Conservation (phyloP, 2,888 invertebrate species). For the Antitype chi region DNA sequence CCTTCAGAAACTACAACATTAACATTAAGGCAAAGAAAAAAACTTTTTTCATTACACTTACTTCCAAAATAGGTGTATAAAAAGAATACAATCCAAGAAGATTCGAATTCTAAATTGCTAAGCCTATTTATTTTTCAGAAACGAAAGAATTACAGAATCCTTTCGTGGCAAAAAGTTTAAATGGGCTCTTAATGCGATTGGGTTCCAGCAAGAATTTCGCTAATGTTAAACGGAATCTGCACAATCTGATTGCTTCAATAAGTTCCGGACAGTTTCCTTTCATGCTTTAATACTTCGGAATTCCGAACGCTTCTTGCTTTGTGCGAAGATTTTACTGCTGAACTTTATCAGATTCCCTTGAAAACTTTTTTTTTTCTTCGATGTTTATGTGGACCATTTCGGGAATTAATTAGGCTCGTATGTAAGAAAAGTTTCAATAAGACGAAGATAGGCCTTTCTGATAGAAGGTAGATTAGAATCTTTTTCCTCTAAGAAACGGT, state of each 20-base stretch:
- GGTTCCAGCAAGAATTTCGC: conserved; percentile 86
- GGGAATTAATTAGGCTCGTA: conserved; percentile 61
- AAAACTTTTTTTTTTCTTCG: conserved; percentile 61
- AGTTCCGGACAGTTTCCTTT: conserved; percentile 87
- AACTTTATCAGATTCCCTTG: conserved; percentile 70
- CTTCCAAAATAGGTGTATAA: conserved; percentile 58
- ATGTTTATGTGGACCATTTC: conserved; percentile 64
- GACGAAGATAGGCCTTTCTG: conserved; percentile 15
- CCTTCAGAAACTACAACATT: conserved; percentile 54
- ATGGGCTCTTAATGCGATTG: conserved; percentile 88
- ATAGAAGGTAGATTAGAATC: conserved; percentile 23
- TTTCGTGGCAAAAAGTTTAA: conserved; percentile 86
- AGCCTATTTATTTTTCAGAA: conserved; percentile 81
- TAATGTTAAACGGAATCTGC: conserved; percentile 88
- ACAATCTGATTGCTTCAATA: conserved; percentile 89
- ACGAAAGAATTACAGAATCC: conserved; percentile 82
- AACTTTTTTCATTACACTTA: conserved; percentile 69
- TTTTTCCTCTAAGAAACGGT: not conserved
- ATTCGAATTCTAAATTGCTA: conserved; percentile 73
- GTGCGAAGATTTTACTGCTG: conserved; percentile 72
- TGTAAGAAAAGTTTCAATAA: conserved; percentile 59
- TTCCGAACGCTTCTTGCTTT: conserved; percentile 76
- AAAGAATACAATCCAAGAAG: conserved; percentile 67
- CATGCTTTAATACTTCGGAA: conserved; percentile 86
- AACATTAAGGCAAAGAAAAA: conserved; percentile 49